Evolutionary conservation across 2,797 vertebrate genomes (phyloP).

Genomic region (Phataginus tricuspis): DNA sequence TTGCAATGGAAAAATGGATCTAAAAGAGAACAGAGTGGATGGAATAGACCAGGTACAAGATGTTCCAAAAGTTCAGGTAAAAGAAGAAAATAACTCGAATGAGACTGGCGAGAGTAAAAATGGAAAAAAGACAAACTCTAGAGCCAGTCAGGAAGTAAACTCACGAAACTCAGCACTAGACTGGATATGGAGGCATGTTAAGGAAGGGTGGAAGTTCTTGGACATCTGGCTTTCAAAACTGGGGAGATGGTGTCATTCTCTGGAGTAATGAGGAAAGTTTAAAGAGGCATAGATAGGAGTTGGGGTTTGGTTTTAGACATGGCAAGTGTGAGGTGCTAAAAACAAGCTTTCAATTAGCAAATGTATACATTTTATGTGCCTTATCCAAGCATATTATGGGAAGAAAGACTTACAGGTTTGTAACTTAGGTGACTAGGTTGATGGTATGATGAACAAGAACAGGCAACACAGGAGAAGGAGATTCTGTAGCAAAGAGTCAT

Average conservation of each 20-base stretch:
- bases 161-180: constrained; percentile 13
- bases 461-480: background rate
- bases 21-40: background rate
- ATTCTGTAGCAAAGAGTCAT: background rate
- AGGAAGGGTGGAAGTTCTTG: background rate
- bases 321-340: background rate
- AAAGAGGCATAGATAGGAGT: background rate
- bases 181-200: background rate
- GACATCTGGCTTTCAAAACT: background rate
- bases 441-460: constrained; percentile 19
- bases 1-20: background rate
- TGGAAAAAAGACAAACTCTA: background rate
- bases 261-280: background rate
- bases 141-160: constrained; percentile 24
- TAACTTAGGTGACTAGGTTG: background rate
- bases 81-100: background rate
- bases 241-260: background rate
- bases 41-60: background rate
- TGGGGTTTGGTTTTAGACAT: background rate
- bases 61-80: background rate
- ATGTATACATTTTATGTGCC: background rate
- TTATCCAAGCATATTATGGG: background rate
- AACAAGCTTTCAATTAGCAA: constrained; percentile 12
- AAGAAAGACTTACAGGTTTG: background rate
- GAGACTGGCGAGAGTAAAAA: background rate